phyloP scores from a whole-genome alignment of 2,888 invertebrate species.

The Cotesia congregata region DNA sequence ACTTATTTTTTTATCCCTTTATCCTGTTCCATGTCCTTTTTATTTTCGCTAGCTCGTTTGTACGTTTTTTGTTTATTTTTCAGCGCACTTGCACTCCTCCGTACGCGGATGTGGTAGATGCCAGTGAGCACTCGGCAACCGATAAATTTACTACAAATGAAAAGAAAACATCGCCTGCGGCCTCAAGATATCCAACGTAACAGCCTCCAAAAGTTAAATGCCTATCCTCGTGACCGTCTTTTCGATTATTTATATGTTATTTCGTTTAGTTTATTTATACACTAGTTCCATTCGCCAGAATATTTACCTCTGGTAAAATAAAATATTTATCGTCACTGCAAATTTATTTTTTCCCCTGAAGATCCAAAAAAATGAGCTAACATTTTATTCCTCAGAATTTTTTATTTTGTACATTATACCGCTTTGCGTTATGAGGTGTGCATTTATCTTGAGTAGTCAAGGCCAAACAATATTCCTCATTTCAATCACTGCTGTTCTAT shows the following conservation, averaged over 20 bases:
- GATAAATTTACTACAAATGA: conserved; percentile 60
- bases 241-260: conserved; percentile 9
- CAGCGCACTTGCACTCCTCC: background rate
- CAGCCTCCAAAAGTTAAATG: conserved; percentile 42
- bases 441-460: too few species aligned
- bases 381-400: too few species aligned
- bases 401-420: too few species aligned
- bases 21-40: conserved; percentile 33
- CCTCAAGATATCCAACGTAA: conserved; percentile 47
- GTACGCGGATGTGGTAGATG: conserved; percentile 11
- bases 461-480: too few species aligned
- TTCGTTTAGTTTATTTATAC: conserved; percentile 1
- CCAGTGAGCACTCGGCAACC: conserved; percentile 50
- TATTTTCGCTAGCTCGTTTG: background rate
- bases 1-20: conserved; percentile 31
- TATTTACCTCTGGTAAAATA: background rate
- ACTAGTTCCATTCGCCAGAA: background rate
- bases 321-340: too few species aligned
- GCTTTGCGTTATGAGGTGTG: too few species aligned
- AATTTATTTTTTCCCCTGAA: too few species aligned
- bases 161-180: conserved; percentile 55
- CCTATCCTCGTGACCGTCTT: conserved; percentile 28
- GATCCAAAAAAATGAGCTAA: too few species aligned
- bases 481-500: too few species aligned
- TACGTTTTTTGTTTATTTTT: background rate